Percentiles rank a stretch among this genome's conserved stretches.
These are phyloP conservation scores for Dryobotodes eremita DNA, from an alignment of 2,888 invertebrate species.

Conservation along the genomic window DNA sequence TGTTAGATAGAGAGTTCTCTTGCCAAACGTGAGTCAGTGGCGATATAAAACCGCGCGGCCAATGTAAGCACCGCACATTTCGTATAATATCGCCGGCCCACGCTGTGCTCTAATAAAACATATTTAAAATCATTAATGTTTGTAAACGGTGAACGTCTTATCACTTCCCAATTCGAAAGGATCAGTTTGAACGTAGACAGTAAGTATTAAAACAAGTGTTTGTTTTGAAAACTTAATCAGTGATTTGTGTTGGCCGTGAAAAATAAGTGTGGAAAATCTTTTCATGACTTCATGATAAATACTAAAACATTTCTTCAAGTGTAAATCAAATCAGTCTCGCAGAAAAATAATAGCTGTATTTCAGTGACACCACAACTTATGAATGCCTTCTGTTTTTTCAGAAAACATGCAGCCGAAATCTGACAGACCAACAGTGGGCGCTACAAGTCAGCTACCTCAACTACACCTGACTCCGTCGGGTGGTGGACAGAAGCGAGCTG, in stretches of 20 bases:
- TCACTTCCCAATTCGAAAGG: constrained; percentile 82
- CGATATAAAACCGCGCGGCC: constrained; percentile 83
- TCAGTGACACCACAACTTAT: constrained; percentile 15
- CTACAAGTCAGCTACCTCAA: constrained; percentile 80
- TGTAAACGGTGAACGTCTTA: constrained; percentile 83
- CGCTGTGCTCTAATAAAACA: constrained; percentile 63
- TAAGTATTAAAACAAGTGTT: constrained; percentile 72
- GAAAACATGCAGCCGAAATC: constrained; percentile 86
- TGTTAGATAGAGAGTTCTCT: constrained; percentile 76
- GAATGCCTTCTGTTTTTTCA: constrained; percentile 68
- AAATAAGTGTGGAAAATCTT: constrained; percentile 25
- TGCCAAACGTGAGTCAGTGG: constrained; percentile 86
- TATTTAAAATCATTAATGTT: constrained; percentile 79
- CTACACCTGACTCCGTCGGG: constrained; percentile 85
- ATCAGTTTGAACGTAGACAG: constrained; percentile 80
- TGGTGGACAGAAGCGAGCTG: constrained; percentile 77
- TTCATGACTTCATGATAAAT: constrained; percentile 1
- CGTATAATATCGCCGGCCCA: constrained; percentile 71
- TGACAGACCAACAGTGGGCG: constrained; percentile 83
- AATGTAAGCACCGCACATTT: constrained; percentile 79
- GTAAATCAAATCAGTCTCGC: neutral
- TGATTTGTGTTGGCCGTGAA: constrained; percentile 15
- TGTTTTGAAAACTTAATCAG: constrained; percentile 1
- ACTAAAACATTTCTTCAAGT: constrained; percentile 1
- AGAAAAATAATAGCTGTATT: constrained; percentile 16